Evolutionary conservation across 2,888 invertebrate genomes (phyloP).

Genomic region (Melikaiella ostensackeni): DNA sequence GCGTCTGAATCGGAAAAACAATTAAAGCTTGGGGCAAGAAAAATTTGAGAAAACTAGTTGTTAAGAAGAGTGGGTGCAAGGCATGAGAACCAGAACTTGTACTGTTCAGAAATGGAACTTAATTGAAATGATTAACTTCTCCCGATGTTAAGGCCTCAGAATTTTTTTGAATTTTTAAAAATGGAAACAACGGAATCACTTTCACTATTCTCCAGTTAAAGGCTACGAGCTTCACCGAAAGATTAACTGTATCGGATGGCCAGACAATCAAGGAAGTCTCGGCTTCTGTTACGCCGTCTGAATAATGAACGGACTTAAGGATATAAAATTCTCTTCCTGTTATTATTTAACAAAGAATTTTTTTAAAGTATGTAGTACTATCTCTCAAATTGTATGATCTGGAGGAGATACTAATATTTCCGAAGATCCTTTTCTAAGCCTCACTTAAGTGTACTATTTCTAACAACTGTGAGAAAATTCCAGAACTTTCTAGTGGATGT

Average conservation of each 20-base stretch:
- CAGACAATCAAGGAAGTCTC: constrained; percentile 24
- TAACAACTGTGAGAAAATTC: not conserved
- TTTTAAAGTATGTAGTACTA: not conserved
- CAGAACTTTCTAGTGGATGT: constrained; percentile 23
- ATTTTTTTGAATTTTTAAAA: not conserved
- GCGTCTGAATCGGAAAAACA: constrained; percentile 60
- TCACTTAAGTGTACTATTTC: not conserved
- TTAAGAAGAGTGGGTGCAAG: not conserved
- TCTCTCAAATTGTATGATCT: no score
- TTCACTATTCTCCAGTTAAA: not conserved
- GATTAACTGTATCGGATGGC: constrained; percentile 23
- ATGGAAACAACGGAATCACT: not conserved
- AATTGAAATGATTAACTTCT: constrained; percentile 1
- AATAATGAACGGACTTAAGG: constrained; percentile 8
- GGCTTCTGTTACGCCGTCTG: constrained; percentile 30
- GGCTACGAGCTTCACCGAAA: constrained; percentile 12
- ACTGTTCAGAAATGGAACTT: not conserved
- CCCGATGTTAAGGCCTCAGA: not conserved
- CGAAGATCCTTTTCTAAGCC: not conserved
- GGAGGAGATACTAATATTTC: not conserved
- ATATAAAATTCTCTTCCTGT: constrained; percentile 1
- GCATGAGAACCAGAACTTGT: not conserved
- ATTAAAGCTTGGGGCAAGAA: constrained; percentile 48
- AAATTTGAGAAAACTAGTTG: constrained; percentile 12
- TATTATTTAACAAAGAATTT: not conserved